Conservation (phyloP, 92 coral and sea anemone genomes). For the Phenganax stokvisi region DNA sequence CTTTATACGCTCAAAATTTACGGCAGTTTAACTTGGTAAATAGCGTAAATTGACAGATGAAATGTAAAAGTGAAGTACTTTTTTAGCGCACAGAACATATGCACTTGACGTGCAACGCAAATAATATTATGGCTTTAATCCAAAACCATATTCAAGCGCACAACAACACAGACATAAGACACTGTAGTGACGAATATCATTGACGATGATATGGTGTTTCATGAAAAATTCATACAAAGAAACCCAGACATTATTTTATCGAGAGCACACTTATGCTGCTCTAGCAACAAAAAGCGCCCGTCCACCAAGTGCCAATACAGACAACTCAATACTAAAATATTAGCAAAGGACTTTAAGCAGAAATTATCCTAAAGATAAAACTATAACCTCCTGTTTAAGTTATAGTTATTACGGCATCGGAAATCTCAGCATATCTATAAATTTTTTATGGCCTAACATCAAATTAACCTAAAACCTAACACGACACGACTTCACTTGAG, state of each 20-base stretch:
- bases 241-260: neutral
- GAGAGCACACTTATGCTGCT: slow-evolving; percentile 7
- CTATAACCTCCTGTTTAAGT: neutral
- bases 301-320: neutral
- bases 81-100: slow-evolving; percentile 4
- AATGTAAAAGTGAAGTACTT: slow-evolving; percentile 16
- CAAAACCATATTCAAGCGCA: neutral
- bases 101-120: neutral
- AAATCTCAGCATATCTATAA: neutral
- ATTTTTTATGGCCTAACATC: too few relatives aligned
- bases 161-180: neutral
- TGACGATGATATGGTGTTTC: neutral
- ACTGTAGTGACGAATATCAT: neutral
- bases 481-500: neutral
- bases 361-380: neutral
- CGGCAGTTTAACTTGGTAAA: neutral
- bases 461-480: neutral
- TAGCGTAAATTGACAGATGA: neutral
- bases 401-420: neutral
- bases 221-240: slow-evolving; percentile 5
- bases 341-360: neutral
- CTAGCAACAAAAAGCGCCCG: neutral
- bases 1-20: neutral
- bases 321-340: neutral
- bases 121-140: neutral